Conservation (phyloP, 2,888 invertebrate genomes). For the Nephrotoma appendiculata region DNA sequence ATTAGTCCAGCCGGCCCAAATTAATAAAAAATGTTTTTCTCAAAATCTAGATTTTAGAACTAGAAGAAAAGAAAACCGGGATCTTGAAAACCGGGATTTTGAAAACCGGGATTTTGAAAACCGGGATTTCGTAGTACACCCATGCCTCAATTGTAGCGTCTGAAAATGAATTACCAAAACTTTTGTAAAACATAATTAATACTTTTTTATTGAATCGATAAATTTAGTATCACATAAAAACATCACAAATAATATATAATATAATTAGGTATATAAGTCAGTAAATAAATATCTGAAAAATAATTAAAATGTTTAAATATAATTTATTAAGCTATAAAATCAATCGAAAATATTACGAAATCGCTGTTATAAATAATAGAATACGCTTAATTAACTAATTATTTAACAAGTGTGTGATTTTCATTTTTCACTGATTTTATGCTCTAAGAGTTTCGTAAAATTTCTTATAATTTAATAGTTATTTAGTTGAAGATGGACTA, state of each 20-base stretch:
- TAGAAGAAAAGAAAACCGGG: no score
- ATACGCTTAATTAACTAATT: not conserved
- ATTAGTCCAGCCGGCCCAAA: no score
- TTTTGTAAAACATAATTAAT: not conserved
- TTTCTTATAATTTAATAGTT: not conserved
- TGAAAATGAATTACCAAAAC: not conserved
- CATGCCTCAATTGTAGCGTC: no score
- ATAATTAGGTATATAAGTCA: not conserved
- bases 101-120: no score
- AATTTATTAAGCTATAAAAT: not conserved
- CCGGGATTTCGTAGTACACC: no score
- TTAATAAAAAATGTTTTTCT: no score
- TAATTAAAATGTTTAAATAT: not conserved
- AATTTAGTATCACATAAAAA: not conserved
- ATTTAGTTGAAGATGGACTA: not conserved
- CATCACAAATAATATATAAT: not conserved
- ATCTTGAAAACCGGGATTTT: no score
- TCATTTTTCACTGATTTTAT: not conserved
- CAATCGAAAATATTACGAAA: not conserved
- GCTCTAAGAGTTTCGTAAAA: not conserved
- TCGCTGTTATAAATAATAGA: not conserved
- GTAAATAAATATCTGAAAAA: not conserved
- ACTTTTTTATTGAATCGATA: not conserved
- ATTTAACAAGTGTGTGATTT: not conserved
- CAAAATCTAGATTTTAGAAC: no score